Conservation (phyloP, 2,888 invertebrate genomes). For the Electrophaes corylata region DNA sequence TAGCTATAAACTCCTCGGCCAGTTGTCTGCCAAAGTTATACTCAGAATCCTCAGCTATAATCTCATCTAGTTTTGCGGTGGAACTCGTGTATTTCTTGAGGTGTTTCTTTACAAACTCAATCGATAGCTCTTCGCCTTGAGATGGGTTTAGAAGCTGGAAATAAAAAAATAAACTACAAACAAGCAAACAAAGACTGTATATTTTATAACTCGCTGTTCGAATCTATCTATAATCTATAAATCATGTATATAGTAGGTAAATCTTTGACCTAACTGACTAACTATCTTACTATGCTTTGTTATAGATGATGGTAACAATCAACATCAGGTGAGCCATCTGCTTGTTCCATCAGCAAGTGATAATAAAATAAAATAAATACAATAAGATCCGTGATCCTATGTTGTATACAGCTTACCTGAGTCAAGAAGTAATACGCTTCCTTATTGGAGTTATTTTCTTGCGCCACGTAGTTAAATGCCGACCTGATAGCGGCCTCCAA, state of each 20-base stretch:
- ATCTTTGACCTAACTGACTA: too few species aligned
- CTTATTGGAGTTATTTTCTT: conserved; percentile 88
- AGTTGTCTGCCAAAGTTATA: conserved; percentile 95
- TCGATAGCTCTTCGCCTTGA: conserved; percentile 74
- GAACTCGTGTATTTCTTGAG: conserved; percentile 81
- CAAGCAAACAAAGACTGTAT: too few species aligned
- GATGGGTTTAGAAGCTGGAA: conserved; percentile 61
- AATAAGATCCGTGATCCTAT: background rate
- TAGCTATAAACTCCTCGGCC: conserved; percentile 90
- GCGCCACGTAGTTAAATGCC: conserved; percentile 95
- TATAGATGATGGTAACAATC: too few species aligned
- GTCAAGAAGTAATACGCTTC: conserved; percentile 94
- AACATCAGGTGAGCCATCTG: too few species aligned
- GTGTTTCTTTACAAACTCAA: conserved; percentile 88
- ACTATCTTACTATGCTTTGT: too few species aligned
- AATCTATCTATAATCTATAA: too few species aligned
- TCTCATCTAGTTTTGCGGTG: conserved; percentile 87
- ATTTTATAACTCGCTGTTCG: too few species aligned
- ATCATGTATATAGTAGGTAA: too few species aligned
- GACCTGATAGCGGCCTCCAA: conserved; percentile 93
- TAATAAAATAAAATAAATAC: too few species aligned
- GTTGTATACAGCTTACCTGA: conserved; percentile 83
- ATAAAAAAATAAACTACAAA: background rate
- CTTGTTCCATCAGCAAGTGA: too few species aligned
- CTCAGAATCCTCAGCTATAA: conserved; percentile 94